Base-by-base conservation (phyloP, 2,113 vertebrate species). In the Siphamia tubifer region DNA sequence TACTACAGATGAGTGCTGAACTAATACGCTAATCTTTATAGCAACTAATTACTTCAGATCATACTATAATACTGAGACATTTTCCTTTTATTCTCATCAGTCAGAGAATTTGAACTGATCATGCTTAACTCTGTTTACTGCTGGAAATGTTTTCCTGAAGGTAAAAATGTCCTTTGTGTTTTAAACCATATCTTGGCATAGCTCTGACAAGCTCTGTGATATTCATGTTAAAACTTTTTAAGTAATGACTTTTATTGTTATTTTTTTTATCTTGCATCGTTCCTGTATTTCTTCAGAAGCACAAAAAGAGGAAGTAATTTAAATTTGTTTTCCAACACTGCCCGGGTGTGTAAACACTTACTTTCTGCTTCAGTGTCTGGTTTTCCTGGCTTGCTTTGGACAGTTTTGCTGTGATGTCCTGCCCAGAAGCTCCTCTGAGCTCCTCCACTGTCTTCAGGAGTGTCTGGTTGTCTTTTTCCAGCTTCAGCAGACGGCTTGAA, bases 391-490 rank as follows among this genome's bases (percentile, higher is more conserved):
- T 94, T 74, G 92, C 89, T 89, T 95, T 96, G 64, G 94, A 47
- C 56, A 94, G 87, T 92, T 92, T 95, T 15, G 92, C 73, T 47
- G 84, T 80, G 3, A 71, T 89, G 40, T 94, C 94, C 77, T 94
- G 92, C 68, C 85, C 64, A 61, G 91, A 49, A 24, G 87, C 73
- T 63, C 83, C 93, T 56, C 91, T 93, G 66, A 99, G 93, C 20
- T 98, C 95, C 85, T 99, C 95, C 77, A 99, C 93, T 0, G 94
- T 97, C 88, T 95, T 98, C 82, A 94, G 87, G 82, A 99, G 93
- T 10, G 91, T 93, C 89, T 99, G 98, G 89, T 99, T 99, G 90
- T 99, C 98, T 92, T 96, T 99, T 82, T 99, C 98, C 79, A 99
- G 31, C 80, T 98, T 98, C 52, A 99, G 80, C 62, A 99, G 92